Evolutionary conservation across 2,113 vertebrate genomes (phyloP), one percentile per base, ranked within the genome.

Genomic region (Tapirus terrestris): DNA sequence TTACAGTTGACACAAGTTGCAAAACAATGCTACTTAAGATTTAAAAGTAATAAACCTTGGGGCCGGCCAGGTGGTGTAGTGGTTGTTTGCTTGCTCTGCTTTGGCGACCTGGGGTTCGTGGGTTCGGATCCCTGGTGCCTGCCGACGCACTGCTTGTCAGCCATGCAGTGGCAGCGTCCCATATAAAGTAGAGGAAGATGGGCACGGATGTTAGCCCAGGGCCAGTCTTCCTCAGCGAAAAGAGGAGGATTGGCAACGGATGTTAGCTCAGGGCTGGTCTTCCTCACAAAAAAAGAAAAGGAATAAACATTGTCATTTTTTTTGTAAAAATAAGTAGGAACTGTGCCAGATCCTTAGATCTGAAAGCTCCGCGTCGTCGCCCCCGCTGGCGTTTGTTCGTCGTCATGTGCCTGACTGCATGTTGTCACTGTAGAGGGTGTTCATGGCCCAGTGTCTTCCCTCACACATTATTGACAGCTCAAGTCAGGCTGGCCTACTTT

Each of bases 391-490:
- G 91, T 91, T 81, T 97, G 94, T 98, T 98, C 97, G 75, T 97
- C 97, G 94, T 97, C 95, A 89, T 0, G 21, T 17, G 81, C n/a
- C 95, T 98, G 98, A 97, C 93, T 96, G 70, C 94, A 87, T 23
- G 96, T 98, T 97, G 96, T 97, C 98, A 98, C 95, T 85, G 97
- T 98, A 97, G 98, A 98, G 97, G 94, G 97, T 98, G 98, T 97
- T 98, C 97, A 98, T 98, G 97, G 98, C 94, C 96, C 80, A 76
- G 95, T 97, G 63, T 95, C 97, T 96, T 81, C 88, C 65, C 70
- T 98, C 93, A 98, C 98, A 98, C 98, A 93, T 98, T 98, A 98
- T 76, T 98, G 98, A 98, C 97, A 98, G 98, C 94, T 90, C 92
- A 75, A 98, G 94, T 93, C 97, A 98, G 36, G 1, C 92, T 98